These are phyloP conservation scores for Hyperoplus immaculatus DNA, from an alignment of 2,797 vertebrate genomes.

Conservation along the genomic window DNA sequence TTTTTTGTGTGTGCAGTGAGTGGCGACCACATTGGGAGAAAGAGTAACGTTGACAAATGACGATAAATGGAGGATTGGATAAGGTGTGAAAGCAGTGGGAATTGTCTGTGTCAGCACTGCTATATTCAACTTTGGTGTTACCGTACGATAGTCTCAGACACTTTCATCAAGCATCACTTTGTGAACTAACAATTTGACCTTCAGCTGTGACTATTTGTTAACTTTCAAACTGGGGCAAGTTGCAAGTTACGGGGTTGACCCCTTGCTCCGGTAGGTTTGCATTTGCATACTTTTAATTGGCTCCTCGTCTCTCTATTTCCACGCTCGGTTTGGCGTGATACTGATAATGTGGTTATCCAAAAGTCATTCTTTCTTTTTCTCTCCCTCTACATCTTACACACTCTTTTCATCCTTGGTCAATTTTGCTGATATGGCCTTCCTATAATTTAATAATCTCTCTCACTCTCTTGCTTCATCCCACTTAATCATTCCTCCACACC, in stretches of 20 bases:
- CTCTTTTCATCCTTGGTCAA: slow-evolving; percentile 27
- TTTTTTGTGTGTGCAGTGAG: not conserved
- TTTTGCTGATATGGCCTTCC: slow-evolving; percentile 51
- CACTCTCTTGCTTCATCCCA: slow-evolving; percentile 19
- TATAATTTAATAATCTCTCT: slow-evolving; percentile 43
- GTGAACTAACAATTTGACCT: not conserved
- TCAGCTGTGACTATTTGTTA: not conserved
- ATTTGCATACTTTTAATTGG: not conserved
- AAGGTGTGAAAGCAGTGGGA: not conserved
- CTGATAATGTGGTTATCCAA: slow-evolving; percentile 40
- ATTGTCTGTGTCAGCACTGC: not conserved
- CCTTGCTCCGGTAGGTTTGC: not conserved
- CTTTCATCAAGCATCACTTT: not conserved
- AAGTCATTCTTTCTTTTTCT: slow-evolving; percentile 8
- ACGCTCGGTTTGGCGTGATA: slow-evolving; percentile 10
- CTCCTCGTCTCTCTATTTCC: slow-evolving; percentile 6
- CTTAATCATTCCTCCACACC: slow-evolving; percentile 32
- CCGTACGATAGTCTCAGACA: not conserved
- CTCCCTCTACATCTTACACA: not conserved
- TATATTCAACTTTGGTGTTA: not conserved
- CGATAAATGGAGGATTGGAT: not conserved
- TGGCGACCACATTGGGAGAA: not conserved
- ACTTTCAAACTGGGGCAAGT: not conserved
- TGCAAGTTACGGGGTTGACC: not conserved
- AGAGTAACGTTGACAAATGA: not conserved